These are phyloP conservation scores for Pseudoips prasinana DNA, from an alignment of 2,888 invertebrate genomes.

Conservation along the genomic window DNA sequence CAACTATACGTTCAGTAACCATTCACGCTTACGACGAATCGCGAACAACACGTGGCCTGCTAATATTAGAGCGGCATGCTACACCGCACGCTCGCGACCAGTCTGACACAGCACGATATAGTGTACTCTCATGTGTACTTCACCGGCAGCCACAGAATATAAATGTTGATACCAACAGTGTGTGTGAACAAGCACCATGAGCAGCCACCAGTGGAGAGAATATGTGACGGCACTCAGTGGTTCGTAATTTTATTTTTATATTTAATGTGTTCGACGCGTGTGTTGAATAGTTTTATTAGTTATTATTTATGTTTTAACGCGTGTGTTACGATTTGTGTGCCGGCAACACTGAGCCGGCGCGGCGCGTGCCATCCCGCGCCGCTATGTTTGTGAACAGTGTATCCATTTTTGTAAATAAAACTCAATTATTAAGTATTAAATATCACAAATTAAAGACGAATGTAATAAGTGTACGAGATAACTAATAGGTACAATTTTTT, in stretches of 20 bases:
- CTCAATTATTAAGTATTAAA: no score
- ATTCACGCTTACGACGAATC: conserved; percentile 67
- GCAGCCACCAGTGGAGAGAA: conserved; percentile 73
- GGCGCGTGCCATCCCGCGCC: no score
- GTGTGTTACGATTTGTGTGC: conserved; percentile 7
- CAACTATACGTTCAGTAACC: conserved; percentile 46
- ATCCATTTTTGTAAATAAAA: no score
- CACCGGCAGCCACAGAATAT: conserved; percentile 49
- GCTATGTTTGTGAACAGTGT: no score
- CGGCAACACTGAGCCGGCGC: conserved; percentile 28
- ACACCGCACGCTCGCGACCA: conserved; percentile 42
- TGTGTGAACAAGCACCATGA: conserved; percentile 60
- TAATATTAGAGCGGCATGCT: conserved; percentile 63
- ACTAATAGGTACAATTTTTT: no score
- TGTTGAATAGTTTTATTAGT: conserved; percentile 11
- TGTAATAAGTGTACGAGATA: no score
- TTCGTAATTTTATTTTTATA: conserved; percentile 53
- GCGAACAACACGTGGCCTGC: conserved; percentile 68
- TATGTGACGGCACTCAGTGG: conserved; percentile 76
- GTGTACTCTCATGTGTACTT: conserved; percentile 51
- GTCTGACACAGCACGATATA: conserved; percentile 41
- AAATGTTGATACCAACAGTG: conserved; percentile 68
- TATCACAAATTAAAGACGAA: no score
- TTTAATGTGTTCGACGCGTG: conserved; percentile 25
- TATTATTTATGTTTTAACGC: conserved; percentile 21